Evolutionary conservation across 1,140 invertebrate species (phyloP), one percentile per base, ranked within the genome.

Genomic region (Drosophila obscura): DNA sequence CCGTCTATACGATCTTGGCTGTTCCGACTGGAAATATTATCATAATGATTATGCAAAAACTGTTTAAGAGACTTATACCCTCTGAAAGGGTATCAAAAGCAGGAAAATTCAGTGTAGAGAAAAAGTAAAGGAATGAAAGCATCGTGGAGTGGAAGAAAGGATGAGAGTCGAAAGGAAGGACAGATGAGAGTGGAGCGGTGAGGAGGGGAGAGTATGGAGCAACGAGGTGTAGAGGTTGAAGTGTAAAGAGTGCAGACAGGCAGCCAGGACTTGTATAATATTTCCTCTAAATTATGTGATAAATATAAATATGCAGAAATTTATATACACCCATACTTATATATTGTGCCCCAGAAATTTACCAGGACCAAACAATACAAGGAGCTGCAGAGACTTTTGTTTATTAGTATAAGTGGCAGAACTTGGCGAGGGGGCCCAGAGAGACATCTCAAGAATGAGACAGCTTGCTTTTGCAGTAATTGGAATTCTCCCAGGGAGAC

Each of bases 281-380:
- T 88, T 87, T 87, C 73, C 74, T 65, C 72, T 78, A 87, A 87
- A 87, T 87, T 87, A 87, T 82, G 82, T 76, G 83, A 87, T 87
- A 88, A 87, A 88, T 87, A 87, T 85, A 87, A 87, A 82, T 66
- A 78, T 57, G 77, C 62, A 52, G 56, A 68, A 46, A 64, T 61
- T 60, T 57, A 63, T 74, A 50, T 51, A 45, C 35, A 15, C n/a
- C 35, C 15, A 53, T 5, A 48, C 49, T 15, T 53, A 45, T 35
- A 45, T 52, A 39, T 48, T 58, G 16, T 16, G 35, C 31, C 13
- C 51, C 43, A 57, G 64, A 53, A 68, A 57, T 69, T 68, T 49
- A 51, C 66, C 67, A 41, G 63, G 31, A 69, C 31, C 51, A 68
- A 64, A 31, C 64, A 69, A 64, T 24, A 49, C 49, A 50, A 69